These are phyloP conservation scores for Diphyllodes magnificus DNA, from an alignment of 2,113 vertebrate species.

Conservation along the genomic window DNA sequence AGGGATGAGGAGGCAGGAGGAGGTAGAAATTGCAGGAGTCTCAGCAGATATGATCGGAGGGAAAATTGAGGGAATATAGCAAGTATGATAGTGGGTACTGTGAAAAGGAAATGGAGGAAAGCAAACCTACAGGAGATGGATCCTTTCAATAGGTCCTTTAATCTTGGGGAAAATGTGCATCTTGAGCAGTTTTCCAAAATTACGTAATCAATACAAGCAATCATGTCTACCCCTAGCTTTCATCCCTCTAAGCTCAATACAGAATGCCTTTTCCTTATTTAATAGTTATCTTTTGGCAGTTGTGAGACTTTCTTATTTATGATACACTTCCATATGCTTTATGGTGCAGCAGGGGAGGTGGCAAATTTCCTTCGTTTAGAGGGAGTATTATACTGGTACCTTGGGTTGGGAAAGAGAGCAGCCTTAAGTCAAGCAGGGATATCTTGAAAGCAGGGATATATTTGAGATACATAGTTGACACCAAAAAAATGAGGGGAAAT, in stretches of 20 bases:
- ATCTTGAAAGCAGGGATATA: background rate
- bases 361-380: background rate
- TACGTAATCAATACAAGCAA: background rate
- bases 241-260: background rate
- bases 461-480: background rate
- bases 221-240: background rate
- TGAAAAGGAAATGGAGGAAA: background rate
- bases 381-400: background rate
- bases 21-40: background rate
- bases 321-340: background rate
- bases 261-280: background rate
- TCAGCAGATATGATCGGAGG: background rate
- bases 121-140: background rate
- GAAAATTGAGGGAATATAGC: background rate
- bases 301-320: background rate
- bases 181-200: background rate
- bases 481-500: background rate
- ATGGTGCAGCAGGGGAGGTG: background rate
- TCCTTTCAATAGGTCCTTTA: background rate
- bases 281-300: background rate
- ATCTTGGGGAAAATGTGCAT: background rate
- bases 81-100: background rate
- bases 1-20: background rate
- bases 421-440: background rate
- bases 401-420: background rate